phyloP scores from a whole-genome alignment of 2,888 invertebrate genomes.

The Orthonevra nobilis region DNA sequence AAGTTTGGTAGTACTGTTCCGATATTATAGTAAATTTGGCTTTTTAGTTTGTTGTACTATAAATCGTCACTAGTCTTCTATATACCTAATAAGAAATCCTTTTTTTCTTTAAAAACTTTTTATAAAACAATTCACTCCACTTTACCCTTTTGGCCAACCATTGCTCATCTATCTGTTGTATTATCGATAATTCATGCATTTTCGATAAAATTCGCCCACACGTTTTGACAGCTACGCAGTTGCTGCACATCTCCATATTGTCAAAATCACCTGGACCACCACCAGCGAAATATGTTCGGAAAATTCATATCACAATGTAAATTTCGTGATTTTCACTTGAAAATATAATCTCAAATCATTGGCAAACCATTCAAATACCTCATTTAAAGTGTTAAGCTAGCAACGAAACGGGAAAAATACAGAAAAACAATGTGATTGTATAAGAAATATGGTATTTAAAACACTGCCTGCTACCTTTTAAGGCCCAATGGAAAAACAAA shows the following conservation, averaged over 20 bases:
- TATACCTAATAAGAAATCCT: too few species aligned
- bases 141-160: neutral
- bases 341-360: constrained; percentile 1
- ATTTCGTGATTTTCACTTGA: constrained; percentile 3
- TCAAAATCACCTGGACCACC: constrained; percentile 67
- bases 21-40: too few species aligned
- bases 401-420: neutral
- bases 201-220: constrained; percentile 47
- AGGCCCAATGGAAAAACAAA: constrained; percentile 65
- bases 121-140: neutral
- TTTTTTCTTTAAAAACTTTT: neutral
- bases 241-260: constrained; percentile 48
- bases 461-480: constrained; percentile 4
- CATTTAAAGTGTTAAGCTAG: neutral
- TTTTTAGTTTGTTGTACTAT: too few species aligned
- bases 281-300: constrained; percentile 32
- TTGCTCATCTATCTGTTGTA: constrained; percentile 18
- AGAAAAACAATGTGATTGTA: constrained; percentile 19
- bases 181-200: constrained; percentile 19
- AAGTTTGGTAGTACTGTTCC: too few species aligned
- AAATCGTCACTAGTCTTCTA: too few species aligned
- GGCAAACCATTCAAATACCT: constrained; percentile 11
- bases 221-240: constrained; percentile 33
- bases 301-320: constrained; percentile 17
- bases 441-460: constrained; percentile 20